phyloP scores from a whole-genome alignment of 2,113 vertebrate genomes.

The Notechis scutatus region DNA sequence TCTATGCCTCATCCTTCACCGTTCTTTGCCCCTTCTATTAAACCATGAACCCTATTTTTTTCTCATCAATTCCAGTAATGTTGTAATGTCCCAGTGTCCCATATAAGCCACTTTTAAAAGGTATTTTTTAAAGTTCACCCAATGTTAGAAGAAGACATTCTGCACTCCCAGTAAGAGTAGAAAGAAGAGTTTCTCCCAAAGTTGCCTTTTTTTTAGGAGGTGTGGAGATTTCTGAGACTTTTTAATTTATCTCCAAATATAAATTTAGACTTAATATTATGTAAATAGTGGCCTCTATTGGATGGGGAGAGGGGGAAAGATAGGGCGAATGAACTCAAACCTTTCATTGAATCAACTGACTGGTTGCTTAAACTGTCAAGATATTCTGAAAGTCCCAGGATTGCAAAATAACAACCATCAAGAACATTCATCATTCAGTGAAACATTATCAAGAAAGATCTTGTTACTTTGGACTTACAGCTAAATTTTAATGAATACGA shows the following conservation, averaged over 20 bases:
- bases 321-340: neutral
- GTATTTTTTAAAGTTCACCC: neutral
- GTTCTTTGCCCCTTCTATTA: neutral
- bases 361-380: neutral
- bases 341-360: neutral
- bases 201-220: neutral
- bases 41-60: neutral
- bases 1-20: neutral
- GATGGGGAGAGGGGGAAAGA: fast-evolving
- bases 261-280: neutral
- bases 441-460: constrained; percentile 21
- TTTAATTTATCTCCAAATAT: neutral
- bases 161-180: neutral
- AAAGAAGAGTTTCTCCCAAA: neutral
- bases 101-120: neutral
- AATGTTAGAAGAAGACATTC: neutral
- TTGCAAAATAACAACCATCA: neutral
- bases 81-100: neutral
- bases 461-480: constrained; percentile 7
- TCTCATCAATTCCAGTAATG: neutral
- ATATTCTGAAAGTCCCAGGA: neutral
- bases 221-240: neutral
- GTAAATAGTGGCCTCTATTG: neutral
- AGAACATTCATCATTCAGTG: constrained; percentile 2
- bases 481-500: constrained; percentile 16